These are phyloP conservation scores for Pluvianellus socialis DNA, from an alignment of 2,113 vertebrate genomes.

Conservation along the genomic window DNA sequence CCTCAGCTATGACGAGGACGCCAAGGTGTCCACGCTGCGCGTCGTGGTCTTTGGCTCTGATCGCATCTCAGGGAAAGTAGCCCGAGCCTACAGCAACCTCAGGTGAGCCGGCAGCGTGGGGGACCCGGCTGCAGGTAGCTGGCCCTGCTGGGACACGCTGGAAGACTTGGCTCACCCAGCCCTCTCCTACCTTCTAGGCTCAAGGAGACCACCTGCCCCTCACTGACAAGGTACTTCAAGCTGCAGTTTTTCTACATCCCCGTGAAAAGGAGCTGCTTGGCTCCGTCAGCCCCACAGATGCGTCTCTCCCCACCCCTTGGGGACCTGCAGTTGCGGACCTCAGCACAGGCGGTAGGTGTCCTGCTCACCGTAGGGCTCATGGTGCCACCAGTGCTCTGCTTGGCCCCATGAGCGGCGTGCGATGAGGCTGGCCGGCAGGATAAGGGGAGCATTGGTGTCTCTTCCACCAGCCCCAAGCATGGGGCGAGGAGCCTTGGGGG, in stretches of 20 bases:
- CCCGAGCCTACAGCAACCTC: slow-evolving; percentile 89
- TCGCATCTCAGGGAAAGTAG: slow-evolving; percentile 91
- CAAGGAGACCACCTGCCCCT: slow-evolving; percentile 83
- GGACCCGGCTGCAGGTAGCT: accelerated
- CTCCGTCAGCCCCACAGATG: background rate
- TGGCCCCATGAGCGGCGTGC: accelerated
- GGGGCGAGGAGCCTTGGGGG: background rate
- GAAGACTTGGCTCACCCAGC: background rate
- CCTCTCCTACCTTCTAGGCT: slow-evolving; percentile 37
- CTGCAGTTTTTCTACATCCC: slow-evolving; percentile 93
- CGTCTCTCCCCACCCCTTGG: background rate
- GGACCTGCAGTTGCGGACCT: slow-evolving; percentile 1
- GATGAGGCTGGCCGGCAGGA: background rate
- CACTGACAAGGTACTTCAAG: slow-evolving; percentile 87
- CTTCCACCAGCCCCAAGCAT: background rate
- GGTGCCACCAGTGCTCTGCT: background rate
- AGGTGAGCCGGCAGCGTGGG: slow-evolving; percentile 30
- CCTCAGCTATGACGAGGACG: slow-evolving; percentile 86
- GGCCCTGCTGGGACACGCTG: accelerated
- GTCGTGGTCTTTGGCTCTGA: slow-evolving; percentile 95
- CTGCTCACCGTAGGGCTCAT: accelerated
- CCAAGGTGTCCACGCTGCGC: slow-evolving; percentile 80
- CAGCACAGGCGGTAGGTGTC: slow-evolving; percentile 28
- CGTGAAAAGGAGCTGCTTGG: slow-evolving; percentile 76
- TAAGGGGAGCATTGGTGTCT: background rate